A percentile compares a stretch with the other conserved stretches of the same genome.
phyloP scores from a whole-genome alignment of 2,888 invertebrate genomes.

The Panorpa germanica region DNA sequence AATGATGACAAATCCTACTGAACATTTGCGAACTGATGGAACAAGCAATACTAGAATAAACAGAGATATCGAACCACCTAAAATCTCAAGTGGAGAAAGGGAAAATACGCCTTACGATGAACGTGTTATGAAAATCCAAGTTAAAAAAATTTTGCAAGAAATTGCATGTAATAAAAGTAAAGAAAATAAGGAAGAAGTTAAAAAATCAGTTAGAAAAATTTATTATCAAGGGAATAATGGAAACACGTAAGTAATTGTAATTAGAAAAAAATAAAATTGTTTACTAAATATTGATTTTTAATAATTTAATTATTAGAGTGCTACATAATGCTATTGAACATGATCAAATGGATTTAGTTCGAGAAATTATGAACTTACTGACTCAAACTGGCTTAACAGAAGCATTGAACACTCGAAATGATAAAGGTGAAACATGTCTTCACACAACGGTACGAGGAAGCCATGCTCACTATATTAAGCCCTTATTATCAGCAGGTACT shows the following conservation, averaged over 20 bases:
- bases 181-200: conserved; percentile 15
- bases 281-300: conserved; percentile 6
- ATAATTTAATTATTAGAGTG: conserved; percentile 14
- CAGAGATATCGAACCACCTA: too few species aligned
- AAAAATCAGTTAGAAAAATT: conserved; percentile 15
- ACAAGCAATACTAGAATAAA: too few species aligned
- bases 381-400: conserved; percentile 17
- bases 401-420: conserved; percentile 26
- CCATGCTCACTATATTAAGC: conserved; percentile 18
- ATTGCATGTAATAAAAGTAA: too few species aligned
- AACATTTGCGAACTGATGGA: too few species aligned
- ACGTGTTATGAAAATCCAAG: too few species aligned
- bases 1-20: too few species aligned
- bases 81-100: too few species aligned
- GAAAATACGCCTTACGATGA: too few species aligned
- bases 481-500: conserved; percentile 18
- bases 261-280: background rate
- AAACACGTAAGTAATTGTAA: conserved; percentile 17
- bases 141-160: conserved; percentile 6
- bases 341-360: conserved; percentile 14
- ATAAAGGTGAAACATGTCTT: conserved; percentile 27
- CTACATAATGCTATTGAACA: conserved; percentile 16
- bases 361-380: conserved; percentile 19
- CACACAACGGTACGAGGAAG: conserved; percentile 28
- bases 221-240: conserved; percentile 13